phyloP scores from a whole-genome alignment of 2,797 vertebrate species.

The Cuculus canorus region DNA sequence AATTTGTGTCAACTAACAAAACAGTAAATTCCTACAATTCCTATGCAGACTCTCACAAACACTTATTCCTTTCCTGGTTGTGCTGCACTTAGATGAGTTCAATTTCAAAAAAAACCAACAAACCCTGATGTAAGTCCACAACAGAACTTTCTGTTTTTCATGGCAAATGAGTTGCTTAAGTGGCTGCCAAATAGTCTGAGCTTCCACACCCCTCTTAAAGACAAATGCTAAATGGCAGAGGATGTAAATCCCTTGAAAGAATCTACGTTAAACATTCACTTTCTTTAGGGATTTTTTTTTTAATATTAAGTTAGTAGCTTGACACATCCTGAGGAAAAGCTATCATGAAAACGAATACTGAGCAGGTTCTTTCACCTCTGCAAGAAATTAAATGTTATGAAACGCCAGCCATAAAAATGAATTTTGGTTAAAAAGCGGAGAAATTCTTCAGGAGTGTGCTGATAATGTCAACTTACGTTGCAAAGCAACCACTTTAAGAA shows the following conservation, averaged over 20 bases:
- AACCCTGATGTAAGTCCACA: background rate
- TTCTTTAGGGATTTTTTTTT: background rate
- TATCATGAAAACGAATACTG: background rate
- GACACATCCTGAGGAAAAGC: background rate
- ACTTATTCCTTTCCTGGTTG: background rate
- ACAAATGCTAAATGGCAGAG: background rate
- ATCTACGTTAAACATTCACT: background rate
- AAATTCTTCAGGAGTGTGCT: fast-evolving
- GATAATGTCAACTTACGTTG: background rate
- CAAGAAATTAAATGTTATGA: background rate
- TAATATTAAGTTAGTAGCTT: background rate
- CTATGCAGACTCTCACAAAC: background rate
- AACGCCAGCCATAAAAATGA: background rate
- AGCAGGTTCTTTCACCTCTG: background rate
- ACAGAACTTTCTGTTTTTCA: background rate
- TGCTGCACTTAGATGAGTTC: background rate
- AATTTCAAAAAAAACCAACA: background rate
- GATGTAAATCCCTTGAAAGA: background rate
- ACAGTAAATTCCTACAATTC: background rate
- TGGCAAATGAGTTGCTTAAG: background rate
- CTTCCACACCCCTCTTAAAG: background rate
- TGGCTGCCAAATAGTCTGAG: background rate
- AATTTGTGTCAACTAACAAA: background rate
- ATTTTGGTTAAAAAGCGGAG: background rate
- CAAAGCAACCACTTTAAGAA: background rate